Percentiles rank a stretch among this genome's conserved stretches.
Conservation (phyloP, 2,113 vertebrate species). For the Alectura lathami region DNA sequence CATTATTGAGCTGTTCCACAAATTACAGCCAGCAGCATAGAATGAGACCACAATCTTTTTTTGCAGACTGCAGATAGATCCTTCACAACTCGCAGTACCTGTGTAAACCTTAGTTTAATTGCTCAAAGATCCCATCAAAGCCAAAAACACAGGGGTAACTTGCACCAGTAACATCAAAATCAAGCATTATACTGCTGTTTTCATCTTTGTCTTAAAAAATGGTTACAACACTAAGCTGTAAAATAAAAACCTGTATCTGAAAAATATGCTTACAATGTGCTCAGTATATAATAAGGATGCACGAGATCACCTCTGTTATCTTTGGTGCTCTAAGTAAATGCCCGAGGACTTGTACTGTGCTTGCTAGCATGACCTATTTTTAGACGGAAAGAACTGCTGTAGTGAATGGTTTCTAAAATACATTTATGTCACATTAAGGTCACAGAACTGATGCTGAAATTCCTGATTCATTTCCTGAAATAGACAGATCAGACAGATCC, state of each 20-base stretch:
- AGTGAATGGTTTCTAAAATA: not conserved
- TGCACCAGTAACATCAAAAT: not conserved
- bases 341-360: not conserved
- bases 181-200: not conserved
- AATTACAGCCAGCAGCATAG: not conserved
- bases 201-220: not conserved
- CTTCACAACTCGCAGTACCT: not conserved
- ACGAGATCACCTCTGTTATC: not conserved
- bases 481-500: not conserved
- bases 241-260: not conserved
- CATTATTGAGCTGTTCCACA: accelerated
- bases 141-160: not conserved
- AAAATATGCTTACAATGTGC: not conserved
- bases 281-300: not conserved
- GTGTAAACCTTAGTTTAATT: not conserved
- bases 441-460: not conserved
- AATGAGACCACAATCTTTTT: not conserved
- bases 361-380: not conserved
- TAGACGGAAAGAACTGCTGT: not conserved
- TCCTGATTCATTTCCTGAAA: not conserved
- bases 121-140: not conserved
- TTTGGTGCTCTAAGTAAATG: not conserved
- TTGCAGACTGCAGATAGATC: not conserved
- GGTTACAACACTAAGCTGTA: not conserved
- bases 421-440: not conserved